These are phyloP conservation scores for Margarornis squamiger DNA, from an alignment of 2,797 vertebrate genomes.

Conservation along the genomic window DNA sequence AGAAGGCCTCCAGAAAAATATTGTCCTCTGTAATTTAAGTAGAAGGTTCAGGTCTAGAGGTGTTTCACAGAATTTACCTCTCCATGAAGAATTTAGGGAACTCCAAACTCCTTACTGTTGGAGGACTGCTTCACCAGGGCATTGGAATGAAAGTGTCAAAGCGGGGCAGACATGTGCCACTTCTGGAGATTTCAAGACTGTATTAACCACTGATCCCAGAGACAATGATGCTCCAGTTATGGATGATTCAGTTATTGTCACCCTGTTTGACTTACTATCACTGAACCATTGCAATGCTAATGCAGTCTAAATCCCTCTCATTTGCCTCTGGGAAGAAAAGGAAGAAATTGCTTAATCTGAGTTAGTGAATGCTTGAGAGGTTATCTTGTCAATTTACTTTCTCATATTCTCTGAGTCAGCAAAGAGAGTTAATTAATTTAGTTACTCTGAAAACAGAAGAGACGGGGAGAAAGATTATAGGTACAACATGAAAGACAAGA, in stretches of 20 bases:
- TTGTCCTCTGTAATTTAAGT: neutral
- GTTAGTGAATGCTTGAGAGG: neutral
- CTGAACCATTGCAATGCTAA: neutral
- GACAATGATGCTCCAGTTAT: neutral
- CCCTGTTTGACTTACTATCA: neutral
- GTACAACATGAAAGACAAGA: neutral
- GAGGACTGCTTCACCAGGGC: neutral
- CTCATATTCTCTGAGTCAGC: neutral
- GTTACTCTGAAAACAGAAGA: neutral
- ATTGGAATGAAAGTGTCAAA: neutral
- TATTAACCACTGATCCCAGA: neutral
- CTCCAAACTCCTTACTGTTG: neutral
- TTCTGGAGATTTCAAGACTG: neutral
- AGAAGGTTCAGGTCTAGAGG: neutral
- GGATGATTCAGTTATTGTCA: neutral
- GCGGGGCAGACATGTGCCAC: neutral
- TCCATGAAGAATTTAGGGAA: neutral
- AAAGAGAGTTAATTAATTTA: neutral
- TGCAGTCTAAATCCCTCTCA: neutral
- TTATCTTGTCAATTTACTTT: neutral
- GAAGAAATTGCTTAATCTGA: neutral
- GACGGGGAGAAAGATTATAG: neutral
- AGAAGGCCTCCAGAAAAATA: neutral
- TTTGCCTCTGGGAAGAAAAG: neutral
- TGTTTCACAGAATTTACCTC: neutral